Base-by-base conservation (phyloP, 2,797 vertebrate genomes). In the Lophotriccus pileatus region DNA sequence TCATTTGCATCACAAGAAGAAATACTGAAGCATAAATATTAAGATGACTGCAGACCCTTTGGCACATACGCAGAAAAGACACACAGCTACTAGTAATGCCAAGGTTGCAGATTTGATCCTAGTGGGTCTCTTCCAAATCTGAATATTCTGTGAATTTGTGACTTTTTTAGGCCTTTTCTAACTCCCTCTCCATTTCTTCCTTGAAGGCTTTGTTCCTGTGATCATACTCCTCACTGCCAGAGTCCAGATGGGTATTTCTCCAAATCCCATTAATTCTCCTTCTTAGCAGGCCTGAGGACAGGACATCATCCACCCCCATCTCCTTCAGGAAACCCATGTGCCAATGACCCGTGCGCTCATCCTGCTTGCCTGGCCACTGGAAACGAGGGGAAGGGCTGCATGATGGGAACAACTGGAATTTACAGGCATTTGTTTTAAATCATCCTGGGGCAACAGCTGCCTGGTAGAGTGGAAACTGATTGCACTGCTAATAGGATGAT, bases 301-400 rank as follows among this genome's bases (percentile, higher is more conserved):
- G 56, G 49, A 5, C 43, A 28, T 14, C 30, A 34, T 8, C 3
- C 10, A 12, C 2, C 6, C 18, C 10, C 21, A 25, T 2, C 16
- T 72, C 30, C 58, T 72, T 9, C 46, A 84, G 50, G n/a, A 76
- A 28, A 12, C 7, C 4, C 1, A 0, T 0, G 0, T 1, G 1
- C 18, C 4, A 2, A 14, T 3, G 4, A 80, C 25, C 49, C 0
- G 0, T 23, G 68, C 20, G 34, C 41, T 87, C 12, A 3, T 59
- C 53, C 58, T n/a, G 39, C 52, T 47, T 3, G 2, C 47, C 34
- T 16, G 8, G 36, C 24, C 22, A 6, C 37, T 77, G 34, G 44
- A 81, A 87, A 43, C 3, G 30, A 59, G 37, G 37, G 32, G 24
- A 74, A 83, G 32, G n/a, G 9, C 67, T 89, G 30, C 15, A 14